A percentile compares a stretch with the other conserved stretches of the same genome.
These are phyloP conservation scores for Lagria hirta DNA, from an alignment of 2,888 invertebrate genomes.

Conservation along the genomic window DNA sequence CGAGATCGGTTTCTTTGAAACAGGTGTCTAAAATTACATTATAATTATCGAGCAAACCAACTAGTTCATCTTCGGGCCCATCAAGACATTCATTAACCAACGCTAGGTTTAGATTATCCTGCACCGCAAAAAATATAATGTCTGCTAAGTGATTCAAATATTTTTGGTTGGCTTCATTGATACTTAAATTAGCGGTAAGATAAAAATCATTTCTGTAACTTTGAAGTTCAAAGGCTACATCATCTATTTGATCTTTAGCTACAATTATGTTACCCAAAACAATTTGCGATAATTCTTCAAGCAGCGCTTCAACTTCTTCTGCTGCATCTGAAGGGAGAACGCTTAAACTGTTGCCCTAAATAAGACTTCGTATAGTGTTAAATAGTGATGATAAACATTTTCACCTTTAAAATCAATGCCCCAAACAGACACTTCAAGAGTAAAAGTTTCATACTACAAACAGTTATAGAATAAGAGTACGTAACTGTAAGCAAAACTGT, in stretches of 20 bases:
- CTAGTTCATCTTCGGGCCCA: constrained; percentile 1
- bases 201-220: neutral
- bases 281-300: neutral
- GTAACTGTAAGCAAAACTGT: too few species aligned
- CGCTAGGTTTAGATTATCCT: constrained; percentile 4
- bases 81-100: constrained; percentile 8
- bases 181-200: constrained; percentile 1
- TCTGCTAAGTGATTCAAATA: constrained; percentile 3
- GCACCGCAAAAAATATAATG: too few species aligned
- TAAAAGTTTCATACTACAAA: too few species aligned
- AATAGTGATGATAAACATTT: too few species aligned
- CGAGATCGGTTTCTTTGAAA: neutral
- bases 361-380: too few species aligned
- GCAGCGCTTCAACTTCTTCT: constrained; percentile 5
- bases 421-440: too few species aligned
- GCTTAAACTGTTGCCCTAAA: too few species aligned
- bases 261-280: constrained; percentile 2
- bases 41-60: neutral
- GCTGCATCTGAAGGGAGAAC: too few species aligned
- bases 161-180: neutral
- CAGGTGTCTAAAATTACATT: neutral
- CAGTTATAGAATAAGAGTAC: too few species aligned
- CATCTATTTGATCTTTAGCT: constrained; percentile 3
- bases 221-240: neutral
- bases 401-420: too few species aligned